These are phyloP conservation scores for Drosophila elegans DNA, from an alignment of 1,140 invertebrate species.

Conservation along the genomic window DNA sequence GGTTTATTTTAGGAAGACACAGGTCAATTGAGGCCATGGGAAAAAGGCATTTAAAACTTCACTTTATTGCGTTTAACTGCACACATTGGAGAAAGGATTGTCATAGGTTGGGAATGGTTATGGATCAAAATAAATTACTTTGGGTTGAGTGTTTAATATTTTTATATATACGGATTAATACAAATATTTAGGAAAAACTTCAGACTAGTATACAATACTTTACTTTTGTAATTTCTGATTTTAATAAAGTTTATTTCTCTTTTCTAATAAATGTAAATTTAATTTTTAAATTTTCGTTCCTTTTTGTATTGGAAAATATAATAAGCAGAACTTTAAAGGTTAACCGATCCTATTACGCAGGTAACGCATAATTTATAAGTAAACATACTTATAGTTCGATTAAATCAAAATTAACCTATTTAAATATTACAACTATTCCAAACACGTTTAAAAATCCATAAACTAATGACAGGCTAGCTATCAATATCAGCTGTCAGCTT, in stretches of 20 bases:
- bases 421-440: no score
- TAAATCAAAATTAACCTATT: no score
- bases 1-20: slow-evolving; percentile 37
- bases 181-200: no score
- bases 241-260: no score
- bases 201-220: no score
- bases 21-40: slow-evolving; percentile 36
- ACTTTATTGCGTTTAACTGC: slow-evolving; percentile 11
- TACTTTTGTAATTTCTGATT: no score
- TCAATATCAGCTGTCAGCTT: slow-evolving; percentile 2
- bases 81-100: slow-evolving; percentile 25
- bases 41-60: neutral
- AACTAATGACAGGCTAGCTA: slow-evolving; percentile 4
- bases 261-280: neutral
- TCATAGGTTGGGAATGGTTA: slow-evolving; percentile 4
- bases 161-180: no score
- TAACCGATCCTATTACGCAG: neutral
- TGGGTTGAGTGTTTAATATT: neutral
- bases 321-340: neutral
- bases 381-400: no score
- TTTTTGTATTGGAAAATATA: no score
- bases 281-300: no score
- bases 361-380: no score
- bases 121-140: neutral
- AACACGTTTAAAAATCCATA: neutral